Conservation (phyloP, 2,113 vertebrate genomes). For the Anseranas semipalmata region DNA sequence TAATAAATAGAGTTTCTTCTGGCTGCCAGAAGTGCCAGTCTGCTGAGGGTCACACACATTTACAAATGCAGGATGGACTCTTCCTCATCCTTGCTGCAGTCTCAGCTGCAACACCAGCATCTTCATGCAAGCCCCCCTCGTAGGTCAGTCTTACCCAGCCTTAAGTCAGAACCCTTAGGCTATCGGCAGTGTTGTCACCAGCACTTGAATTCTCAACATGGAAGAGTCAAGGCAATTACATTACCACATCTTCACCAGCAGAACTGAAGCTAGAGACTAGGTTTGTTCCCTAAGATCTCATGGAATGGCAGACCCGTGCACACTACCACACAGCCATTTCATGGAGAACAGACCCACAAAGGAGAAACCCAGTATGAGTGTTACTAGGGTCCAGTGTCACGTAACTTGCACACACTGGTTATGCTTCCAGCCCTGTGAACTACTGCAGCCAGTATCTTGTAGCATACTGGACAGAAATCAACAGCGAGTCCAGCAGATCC, state of each 20-base stretch:
- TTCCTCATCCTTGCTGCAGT: not conserved
- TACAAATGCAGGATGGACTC: not conserved
- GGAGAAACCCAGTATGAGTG: rapidly evolving
- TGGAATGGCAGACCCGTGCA: not conserved
- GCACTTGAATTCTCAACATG: not conserved
- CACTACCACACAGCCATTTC: not conserved
- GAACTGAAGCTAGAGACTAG: not conserved
- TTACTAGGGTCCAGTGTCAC: not conserved
- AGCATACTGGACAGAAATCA: not conserved
- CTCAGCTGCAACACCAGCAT: not conserved
- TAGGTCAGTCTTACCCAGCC: not conserved
- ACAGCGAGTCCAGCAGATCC: not conserved
- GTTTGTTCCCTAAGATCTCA: not conserved
- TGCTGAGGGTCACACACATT: not conserved
- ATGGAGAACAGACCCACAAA: not conserved
- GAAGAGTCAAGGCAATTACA: not conserved
- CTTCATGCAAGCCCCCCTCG: not conserved
- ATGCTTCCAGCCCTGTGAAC: not conserved
- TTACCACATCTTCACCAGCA: not conserved
- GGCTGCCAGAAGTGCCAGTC: not conserved
- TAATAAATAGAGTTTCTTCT: not conserved
- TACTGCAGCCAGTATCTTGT: not conserved
- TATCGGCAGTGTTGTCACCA: not conserved
- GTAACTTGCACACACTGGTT: not conserved
- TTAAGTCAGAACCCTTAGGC: not conserved